phyloP scores from a whole-genome alignment of 2,113 vertebrate genomes.

The Antidorcas marsupialis region DNA sequence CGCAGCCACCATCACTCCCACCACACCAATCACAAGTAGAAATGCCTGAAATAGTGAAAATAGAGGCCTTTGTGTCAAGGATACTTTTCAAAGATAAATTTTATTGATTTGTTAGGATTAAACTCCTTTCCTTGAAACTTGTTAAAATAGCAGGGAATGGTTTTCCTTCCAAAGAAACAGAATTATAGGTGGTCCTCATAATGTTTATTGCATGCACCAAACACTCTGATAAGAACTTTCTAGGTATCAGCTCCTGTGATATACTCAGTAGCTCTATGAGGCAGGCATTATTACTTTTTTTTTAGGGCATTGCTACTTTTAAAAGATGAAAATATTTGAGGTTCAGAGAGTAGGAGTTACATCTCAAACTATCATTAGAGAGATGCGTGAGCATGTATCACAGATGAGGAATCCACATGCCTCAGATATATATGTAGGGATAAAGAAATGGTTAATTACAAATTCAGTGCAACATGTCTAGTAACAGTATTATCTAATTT shows the following conservation, averaged over 20 bases:
- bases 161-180: rapidly evolving
- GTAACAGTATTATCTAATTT: neutral
- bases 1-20: constrained; percentile 66
- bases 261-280: too few species aligned
- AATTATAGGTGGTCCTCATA: neutral
- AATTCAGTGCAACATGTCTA: neutral
- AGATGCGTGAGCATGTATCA: neutral
- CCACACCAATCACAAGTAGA: too few species aligned
- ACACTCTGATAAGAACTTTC: neutral
- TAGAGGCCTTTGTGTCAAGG: rapidly evolving
- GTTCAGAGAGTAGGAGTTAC: too few species aligned
- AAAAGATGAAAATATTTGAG: too few species aligned
- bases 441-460: neutral
- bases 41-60: too few species aligned
- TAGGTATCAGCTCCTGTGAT: neutral
- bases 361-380: too few species aligned
- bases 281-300: too few species aligned
- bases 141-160: rapidly evolving
- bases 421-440: neutral
- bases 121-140: neutral
- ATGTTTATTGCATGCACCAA: neutral
- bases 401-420: neutral
- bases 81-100: neutral
- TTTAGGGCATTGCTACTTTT: too few species aligned
- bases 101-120: neutral